A percentile compares a stretch with the other conserved stretches of the same genome.
Conservation (phyloP, 2,797 vertebrate species). For the Danio choprae region DNA sequence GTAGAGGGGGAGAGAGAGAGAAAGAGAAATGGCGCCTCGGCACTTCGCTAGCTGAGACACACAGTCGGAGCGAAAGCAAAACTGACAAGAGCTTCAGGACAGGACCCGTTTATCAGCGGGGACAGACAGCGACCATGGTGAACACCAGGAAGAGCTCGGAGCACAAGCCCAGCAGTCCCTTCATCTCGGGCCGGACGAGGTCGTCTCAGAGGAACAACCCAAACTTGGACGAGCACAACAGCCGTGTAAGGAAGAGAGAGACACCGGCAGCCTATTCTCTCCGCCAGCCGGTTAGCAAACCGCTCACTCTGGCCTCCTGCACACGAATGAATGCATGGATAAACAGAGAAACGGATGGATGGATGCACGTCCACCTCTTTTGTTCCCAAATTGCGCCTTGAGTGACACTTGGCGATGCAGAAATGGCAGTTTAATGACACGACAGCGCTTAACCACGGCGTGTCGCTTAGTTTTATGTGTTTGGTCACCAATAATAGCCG, state of each 20-base stretch:
- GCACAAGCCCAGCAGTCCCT: slow-evolving; percentile 68
- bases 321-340: slow-evolving; percentile 49
- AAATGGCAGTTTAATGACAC: slow-evolving; percentile 40
- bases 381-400: slow-evolving; percentile 56
- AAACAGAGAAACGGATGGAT: slow-evolving; percentile 62
- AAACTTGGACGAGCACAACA: slow-evolving; percentile 75
- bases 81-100: slow-evolving; percentile 69
- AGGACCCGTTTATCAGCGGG: slow-evolving; percentile 50
- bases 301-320: slow-evolving; percentile 15
- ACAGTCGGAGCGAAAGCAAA: slow-evolving; percentile 72
- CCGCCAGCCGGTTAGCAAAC: slow-evolving; percentile 69
- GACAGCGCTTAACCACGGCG: slow-evolving; percentile 15
- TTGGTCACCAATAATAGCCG: slow-evolving; percentile 14
- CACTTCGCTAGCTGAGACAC: slow-evolving; percentile 77
- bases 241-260: slow-evolving; percentile 69
- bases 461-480: slow-evolving; percentile 30
- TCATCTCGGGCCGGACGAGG: slow-evolving; percentile 84
- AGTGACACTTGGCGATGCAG: slow-evolving; percentile 44
- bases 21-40: slow-evolving; percentile 84
- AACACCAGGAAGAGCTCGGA: slow-evolving; percentile 90
- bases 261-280: slow-evolving; percentile 44
- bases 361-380: slow-evolving; percentile 66
- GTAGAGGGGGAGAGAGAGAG: slow-evolving; percentile 65
- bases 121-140: slow-evolving; percentile 84
- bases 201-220: slow-evolving; percentile 78